Evolutionary conservation across 2,113 vertebrate species (phyloP).

Genomic region (Zapus hudsonius): DNA sequence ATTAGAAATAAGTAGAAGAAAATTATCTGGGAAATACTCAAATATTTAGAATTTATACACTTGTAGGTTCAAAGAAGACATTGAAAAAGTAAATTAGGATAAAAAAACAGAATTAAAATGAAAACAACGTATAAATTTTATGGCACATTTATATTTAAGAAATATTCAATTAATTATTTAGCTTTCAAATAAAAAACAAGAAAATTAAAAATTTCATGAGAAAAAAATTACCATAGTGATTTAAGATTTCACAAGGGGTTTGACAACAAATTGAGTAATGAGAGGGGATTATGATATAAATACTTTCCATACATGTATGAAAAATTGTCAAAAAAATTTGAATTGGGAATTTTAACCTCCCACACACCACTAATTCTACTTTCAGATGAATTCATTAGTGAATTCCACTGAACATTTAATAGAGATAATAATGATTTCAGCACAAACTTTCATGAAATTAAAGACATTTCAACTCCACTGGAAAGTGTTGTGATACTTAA

Average conservation of each 20-base stretch:
- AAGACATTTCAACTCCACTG: background rate
- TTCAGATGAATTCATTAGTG: background rate
- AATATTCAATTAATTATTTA: background rate
- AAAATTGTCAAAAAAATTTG: background rate
- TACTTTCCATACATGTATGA: no score
- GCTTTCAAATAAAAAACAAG: background rate
- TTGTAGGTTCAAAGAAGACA: background rate
- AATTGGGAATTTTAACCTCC: constrained; percentile 2
- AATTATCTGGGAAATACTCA: background rate
- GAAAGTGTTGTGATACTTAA: background rate
- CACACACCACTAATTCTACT: background rate
- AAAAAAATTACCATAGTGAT: background rate
- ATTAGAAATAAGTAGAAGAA: constrained; percentile 13
- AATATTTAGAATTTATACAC: background rate
- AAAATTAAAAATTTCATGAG: background rate
- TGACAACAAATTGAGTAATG: no score
- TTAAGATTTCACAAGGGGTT: background rate
- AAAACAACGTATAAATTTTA: background rate
- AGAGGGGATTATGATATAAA: no score
- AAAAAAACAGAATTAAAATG: background rate
- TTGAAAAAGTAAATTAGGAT: background rate
- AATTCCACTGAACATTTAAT: background rate
- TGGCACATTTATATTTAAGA: background rate
- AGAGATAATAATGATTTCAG: background rate
- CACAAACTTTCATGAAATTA: background rate